These are phyloP conservation scores for Spongia lamella DNA, from an alignment of 37 sponge, comb jelly and placozoan genomes.

Conservation along the genomic window DNA sequence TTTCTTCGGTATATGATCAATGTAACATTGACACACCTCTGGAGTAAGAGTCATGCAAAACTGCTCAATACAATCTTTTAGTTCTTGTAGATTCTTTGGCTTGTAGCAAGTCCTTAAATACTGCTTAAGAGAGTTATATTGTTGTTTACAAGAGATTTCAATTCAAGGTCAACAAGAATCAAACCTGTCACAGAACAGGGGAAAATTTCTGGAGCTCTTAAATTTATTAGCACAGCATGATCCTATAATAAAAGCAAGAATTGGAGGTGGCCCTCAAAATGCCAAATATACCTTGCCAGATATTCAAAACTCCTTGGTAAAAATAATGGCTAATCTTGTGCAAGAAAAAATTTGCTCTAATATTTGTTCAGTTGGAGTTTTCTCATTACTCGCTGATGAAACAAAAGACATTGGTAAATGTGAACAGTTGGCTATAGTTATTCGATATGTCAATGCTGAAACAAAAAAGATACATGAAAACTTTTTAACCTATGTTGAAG, in stretches of 20 bases:
- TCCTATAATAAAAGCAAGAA: slow-evolving; percentile 13
- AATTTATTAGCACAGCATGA: slow-evolving; percentile 49
- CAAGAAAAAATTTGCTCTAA: slow-evolving; percentile 5
- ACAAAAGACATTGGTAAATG: slow-evolving; percentile 35
- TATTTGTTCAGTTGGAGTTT: slow-evolving; percentile 23
- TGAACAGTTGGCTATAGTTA: slow-evolving; percentile 29
- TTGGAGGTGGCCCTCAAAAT: slow-evolving; percentile 42
- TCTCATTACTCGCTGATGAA: slow-evolving; percentile 37
- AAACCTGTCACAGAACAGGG: slow-evolving; percentile 60
- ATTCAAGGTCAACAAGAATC: slow-evolving; percentile 63
- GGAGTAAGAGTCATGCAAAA: too few relatives aligned
- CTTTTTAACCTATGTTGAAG: slow-evolving; percentile 42
- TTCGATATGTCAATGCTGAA: slow-evolving; percentile 32
- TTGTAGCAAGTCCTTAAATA: too few relatives aligned
- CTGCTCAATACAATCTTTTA: too few relatives aligned
- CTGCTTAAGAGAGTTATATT: too few relatives aligned
- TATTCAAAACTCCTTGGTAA: slow-evolving; percentile 36
- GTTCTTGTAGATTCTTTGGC: too few relatives aligned
- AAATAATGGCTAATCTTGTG: slow-evolving; percentile 45
- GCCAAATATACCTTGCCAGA: slow-evolving; percentile 67
- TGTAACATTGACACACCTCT: too few relatives aligned
- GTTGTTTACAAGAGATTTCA: too few relatives aligned
- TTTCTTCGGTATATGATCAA: too few relatives aligned
- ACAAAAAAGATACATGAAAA: slow-evolving; percentile 22
- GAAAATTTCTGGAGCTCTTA: slow-evolving; percentile 61